Evolutionary conservation across 2,888 invertebrate species (phyloP).

Genomic region (Amblyjoppa proteus): DNA sequence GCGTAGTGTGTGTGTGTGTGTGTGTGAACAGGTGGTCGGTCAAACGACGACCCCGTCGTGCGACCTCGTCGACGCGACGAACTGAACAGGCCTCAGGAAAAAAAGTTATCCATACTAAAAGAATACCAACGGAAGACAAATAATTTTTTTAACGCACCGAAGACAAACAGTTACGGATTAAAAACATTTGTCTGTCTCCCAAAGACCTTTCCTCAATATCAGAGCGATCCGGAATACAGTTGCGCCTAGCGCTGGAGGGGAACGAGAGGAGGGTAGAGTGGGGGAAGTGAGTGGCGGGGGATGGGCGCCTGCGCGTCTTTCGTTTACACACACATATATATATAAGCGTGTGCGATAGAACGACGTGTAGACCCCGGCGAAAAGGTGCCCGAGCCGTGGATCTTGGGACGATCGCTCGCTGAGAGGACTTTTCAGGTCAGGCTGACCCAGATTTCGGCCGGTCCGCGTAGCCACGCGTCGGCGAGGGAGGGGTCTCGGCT

Average conservation of each 20-base stretch:
- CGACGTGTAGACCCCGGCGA: constrained; percentile 7
- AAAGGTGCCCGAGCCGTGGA: neutral
- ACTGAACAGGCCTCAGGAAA: neutral
- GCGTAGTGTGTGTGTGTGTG: neutral
- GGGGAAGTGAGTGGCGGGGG: neutral
- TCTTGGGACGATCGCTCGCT: neutral
- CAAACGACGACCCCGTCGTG: neutral
- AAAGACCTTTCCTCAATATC: neutral
- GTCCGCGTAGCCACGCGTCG: constrained; percentile 69
- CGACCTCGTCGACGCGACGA: neutral
- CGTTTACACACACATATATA: neutral
- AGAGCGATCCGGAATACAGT: neutral
- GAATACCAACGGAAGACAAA: neutral
- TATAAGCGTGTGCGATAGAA: neutral
- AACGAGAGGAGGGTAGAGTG: neutral
- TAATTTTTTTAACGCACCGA: neutral
- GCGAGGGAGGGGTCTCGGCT: constrained; percentile 55
- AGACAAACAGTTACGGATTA: neutral
- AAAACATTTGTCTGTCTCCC: neutral
- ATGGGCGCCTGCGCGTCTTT: neutral
- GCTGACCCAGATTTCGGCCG: constrained; percentile 79
- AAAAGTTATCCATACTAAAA: neutral
- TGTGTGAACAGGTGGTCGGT: neutral
- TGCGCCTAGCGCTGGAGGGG: neutral
- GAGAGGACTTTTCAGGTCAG: constrained; percentile 37